Evolutionary conservation across 2,888 invertebrate species (phyloP).

Genomic region (Stenodera caucasica): DNA sequence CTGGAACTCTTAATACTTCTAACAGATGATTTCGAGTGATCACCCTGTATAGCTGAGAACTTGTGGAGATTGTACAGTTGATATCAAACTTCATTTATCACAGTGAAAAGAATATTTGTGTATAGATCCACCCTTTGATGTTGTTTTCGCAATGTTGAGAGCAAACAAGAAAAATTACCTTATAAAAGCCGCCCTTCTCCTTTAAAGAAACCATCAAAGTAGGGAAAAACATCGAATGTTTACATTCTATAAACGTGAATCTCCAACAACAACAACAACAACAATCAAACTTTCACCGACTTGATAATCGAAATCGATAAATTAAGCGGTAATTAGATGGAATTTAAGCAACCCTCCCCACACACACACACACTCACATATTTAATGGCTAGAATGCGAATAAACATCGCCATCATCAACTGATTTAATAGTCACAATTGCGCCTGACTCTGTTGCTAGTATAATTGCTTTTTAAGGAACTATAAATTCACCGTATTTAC

Average conservation of each 20-base stretch:
- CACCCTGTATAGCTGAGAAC: neutral
- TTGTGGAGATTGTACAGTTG: neutral
- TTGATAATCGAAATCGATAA: slow-evolving; percentile 1
- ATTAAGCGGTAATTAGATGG: slow-evolving; percentile 13
- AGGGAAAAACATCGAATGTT: neutral
- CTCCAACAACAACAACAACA: neutral
- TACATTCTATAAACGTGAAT: neutral
- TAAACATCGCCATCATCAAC: slow-evolving; percentile 16
- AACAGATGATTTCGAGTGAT: neutral
- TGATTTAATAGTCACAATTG: slow-evolving; percentile 44
- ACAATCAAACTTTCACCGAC: neutral
- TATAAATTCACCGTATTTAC: slow-evolving; percentile 46
- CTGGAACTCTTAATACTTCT: no score
- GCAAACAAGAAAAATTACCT: neutral
- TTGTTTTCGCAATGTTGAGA: neutral
- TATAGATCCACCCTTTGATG: neutral
- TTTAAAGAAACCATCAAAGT: neutral
- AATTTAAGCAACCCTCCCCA: neutral
- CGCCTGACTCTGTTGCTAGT: slow-evolving; percentile 29
- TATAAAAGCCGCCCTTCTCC: neutral
- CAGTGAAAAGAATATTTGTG: neutral
- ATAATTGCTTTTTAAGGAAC: slow-evolving; percentile 50
- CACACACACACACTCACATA: no score
- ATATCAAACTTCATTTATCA: neutral
- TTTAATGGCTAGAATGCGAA: neutral